Evolutionary conservation across 2,888 invertebrate species (phyloP), one percentile per base, ranked within the genome.

Genomic region (Andrena bucephala): DNA sequence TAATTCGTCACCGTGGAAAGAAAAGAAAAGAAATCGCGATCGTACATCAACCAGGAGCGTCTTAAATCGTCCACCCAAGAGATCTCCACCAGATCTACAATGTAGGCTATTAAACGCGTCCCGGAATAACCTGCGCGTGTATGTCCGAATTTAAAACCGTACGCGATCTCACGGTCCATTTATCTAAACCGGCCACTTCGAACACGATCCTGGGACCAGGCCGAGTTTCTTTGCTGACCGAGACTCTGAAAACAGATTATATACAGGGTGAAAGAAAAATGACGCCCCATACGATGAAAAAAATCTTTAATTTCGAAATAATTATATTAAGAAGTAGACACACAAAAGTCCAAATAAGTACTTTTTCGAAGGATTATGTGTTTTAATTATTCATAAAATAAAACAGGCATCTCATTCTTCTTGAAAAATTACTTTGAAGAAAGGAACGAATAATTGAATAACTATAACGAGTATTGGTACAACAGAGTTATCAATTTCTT

Each of bases 151-250:
- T 67, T 60, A 60, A 77, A 77, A 78, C 59, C 63, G 62, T 65
- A 67, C 70, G 62, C 65, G 73, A 77, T 77, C 82, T 71, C 65
- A 65, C 66, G 57, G 42, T 71, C 72, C 75, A 72, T 81, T 83
- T 78, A 82, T 84, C 74, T 78, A 31, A 57, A 57, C 82, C 68
- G 67, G 50, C 36, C 57, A 80, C 60, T 50, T 62, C 71, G 82
- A 65, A 62, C 69, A 69, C n/a, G 57, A 10, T 82, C 50, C 42
- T 60, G 50, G 27, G 65, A 57, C 6, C 27, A 27, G 10, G 57
- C 29, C 27, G 67, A 65, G 63, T 31, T 63, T 36, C 66, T 36
- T 81, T 67, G 29, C 20, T 63, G 31, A 70, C 54, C 16, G 78
- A 60, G 36, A 52, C 33, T 10, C 10, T 10, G 29, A 76, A 70